A percentile compares a stretch with the other conserved stretches of the same genome.
Conservation (phyloP, 2,113 vertebrate genomes). For the Eclectus roratus region DNA sequence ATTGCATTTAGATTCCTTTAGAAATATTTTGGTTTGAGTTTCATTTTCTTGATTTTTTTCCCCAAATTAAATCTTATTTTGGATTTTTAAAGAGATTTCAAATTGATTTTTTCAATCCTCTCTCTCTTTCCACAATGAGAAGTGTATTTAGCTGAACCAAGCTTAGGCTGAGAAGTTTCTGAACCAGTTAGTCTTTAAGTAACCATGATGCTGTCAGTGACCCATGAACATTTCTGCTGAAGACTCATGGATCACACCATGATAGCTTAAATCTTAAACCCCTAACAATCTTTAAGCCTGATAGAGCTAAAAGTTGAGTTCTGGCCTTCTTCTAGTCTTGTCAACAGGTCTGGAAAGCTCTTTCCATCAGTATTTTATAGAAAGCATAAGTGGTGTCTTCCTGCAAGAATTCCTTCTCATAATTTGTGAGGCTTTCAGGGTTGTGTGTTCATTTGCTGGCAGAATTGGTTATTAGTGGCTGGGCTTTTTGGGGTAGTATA, state of each 20-base stretch:
- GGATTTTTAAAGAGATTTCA: neutral
- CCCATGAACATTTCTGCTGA: fast-evolving
- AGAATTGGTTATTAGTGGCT: neutral
- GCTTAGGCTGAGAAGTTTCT: neutral
- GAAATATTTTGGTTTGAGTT: neutral
- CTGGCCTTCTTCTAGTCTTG: neutral
- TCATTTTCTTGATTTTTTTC: neutral
- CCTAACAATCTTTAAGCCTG: neutral
- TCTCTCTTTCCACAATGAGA: neutral
- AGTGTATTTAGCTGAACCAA: neutral
- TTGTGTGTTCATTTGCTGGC: neutral
- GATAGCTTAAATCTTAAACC: neutral
- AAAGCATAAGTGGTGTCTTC: neutral
- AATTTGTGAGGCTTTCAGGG: neutral
- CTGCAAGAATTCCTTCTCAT: neutral
- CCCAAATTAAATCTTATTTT: neutral
- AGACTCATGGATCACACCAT: fast-evolving
- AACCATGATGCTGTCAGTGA: neutral
- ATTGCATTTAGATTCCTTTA: neutral
- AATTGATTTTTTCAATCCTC: neutral
- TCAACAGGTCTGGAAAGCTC: neutral
- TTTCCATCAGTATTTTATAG: neutral
- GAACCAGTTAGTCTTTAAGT: neutral
- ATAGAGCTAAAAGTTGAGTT: neutral
- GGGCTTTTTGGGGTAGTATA: neutral